Conservation (phyloP, 1,140 invertebrate genomes). For the Drosophila ohnishii region DNA sequence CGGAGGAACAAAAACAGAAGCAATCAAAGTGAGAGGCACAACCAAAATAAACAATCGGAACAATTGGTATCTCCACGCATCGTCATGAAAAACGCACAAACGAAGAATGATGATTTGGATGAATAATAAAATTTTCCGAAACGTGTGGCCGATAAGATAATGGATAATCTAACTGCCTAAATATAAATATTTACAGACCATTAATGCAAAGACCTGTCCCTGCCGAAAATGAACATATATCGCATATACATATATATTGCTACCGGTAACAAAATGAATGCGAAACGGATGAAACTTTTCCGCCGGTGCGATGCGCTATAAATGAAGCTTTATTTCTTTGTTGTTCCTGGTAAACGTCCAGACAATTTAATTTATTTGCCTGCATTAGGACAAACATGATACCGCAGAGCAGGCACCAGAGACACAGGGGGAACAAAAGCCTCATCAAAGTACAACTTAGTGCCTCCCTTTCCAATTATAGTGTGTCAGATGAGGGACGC, state of each 20-base stretch:
- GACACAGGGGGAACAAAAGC: constrained; percentile 8
- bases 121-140: constrained; percentile 24
- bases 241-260: not conserved
- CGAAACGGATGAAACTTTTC: constrained; percentile 28
- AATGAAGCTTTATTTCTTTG: constrained; percentile 39
- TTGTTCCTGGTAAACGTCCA: constrained; percentile 24
- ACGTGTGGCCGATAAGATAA: constrained; percentile 45
- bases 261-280: constrained; percentile 25
- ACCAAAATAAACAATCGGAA: constrained; percentile 10
- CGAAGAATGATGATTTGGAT: constrained; percentile 8
- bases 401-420: constrained; percentile 22
- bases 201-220: constrained; percentile 3
- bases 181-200: constrained; percentile 15
- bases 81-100: constrained; percentile 22
- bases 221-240: constrained; percentile 16
- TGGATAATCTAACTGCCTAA: constrained; percentile 12
- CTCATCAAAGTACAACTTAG: constrained; percentile 34
- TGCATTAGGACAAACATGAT: constrained; percentile 59
- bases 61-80: constrained; percentile 9
- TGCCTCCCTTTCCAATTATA: constrained; percentile 15
- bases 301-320: constrained; percentile 14
- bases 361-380: constrained; percentile 68
- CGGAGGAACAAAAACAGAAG: not conserved
- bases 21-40: constrained; percentile 1
- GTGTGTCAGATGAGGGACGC: constrained; percentile 29